Conservation (phyloP, 2,888 invertebrate genomes). For the Galerucella nymphaeae region DNA sequence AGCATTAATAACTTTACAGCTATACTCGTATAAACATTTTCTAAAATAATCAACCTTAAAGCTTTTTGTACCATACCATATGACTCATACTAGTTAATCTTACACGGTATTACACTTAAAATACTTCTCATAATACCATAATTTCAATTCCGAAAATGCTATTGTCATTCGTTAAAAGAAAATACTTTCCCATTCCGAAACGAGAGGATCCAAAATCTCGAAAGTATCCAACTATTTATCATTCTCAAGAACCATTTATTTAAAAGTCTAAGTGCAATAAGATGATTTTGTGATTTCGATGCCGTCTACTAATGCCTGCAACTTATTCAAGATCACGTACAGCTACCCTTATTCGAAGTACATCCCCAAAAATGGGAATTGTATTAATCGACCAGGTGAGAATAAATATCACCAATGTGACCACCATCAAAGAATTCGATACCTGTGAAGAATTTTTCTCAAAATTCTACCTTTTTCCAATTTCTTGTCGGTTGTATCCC, state of each 20-base stretch:
- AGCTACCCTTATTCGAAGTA: constrained; percentile 40
- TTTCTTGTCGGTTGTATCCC: constrained; percentile 12
- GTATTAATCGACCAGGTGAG: constrained; percentile 44
- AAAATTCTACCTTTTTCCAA: constrained; percentile 18
- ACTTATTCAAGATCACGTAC: constrained; percentile 43
- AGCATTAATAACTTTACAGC: too few species aligned
- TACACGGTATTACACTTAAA: not conserved
- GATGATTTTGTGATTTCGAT: constrained; percentile 33
- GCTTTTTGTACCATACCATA: too few species aligned
- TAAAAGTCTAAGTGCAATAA: constrained; percentile 33
- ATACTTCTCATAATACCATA: not conserved
- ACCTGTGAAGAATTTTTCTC: constrained; percentile 34
- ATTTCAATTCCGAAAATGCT: not conserved
- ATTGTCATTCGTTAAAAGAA: constrained; percentile 27
- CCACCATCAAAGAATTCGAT: constrained; percentile 34
- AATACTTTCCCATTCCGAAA: constrained; percentile 29
- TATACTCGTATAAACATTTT: too few species aligned
- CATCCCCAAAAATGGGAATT: constrained; percentile 40
- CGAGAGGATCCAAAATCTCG: constrained; percentile 25
- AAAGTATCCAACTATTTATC: constrained; percentile 36
- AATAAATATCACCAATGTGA: constrained; percentile 35
- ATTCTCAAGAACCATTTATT: constrained; percentile 39
- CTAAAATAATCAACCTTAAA: too few species aligned
- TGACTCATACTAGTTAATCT: too few species aligned
- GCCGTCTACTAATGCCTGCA: constrained; percentile 39